Base-by-base conservation (phyloP, 2,888 invertebrate species). In the Drosophila pseudotalamancana region DNA sequence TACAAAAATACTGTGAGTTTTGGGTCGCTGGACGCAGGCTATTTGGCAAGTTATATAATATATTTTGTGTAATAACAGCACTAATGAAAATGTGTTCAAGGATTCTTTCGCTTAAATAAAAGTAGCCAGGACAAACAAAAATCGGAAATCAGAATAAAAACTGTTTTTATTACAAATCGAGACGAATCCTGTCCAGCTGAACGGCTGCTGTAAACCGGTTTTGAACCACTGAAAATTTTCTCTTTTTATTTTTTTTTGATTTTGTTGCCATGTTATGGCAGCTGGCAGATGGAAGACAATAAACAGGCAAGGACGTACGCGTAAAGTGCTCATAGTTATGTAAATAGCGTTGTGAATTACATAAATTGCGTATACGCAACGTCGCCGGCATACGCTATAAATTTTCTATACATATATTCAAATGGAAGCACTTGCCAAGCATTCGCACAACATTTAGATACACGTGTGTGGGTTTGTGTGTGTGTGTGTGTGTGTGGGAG, bases 361-460 rank as follows among this genome's bases (percentile, higher is more conserved):
- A 81, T 81, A 87, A 81, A 81, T 81, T 81, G 81, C 81, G 87
- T 84, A 81, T 87, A 87, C 81, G 87, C 77, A 62, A 45, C 57
- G 87, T 70, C 51, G 78, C 59, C 74, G 59, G 46, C 62, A 61
- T 49, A 48, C 62, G 66, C 77, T 62, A 81, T 81, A 81, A 80
- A 86, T 86, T 80, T 46, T 32, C 6, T 46, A 46, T 46, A 23
- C 77, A 71, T 80, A 23, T 81, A 71, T 80, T 83, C 80, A 77
- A 80, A 80, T 80, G 73, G 56, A 16, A 53, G 65, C 43, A 68
- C 65, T 64, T 49, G 55, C 14, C 60, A 65, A 82, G 55, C 80
- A 81, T 84, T 81, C 71, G 71, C 81, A 87, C 84, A 84, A 87
- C 87, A 77, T 87, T 79, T 76, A 83, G 82, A 79, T 78, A 79